A percentile compares a stretch with the other conserved stretches of the same genome.
These are phyloP conservation scores for Platynereis dumerilii DNA, from an alignment of 2,888 invertebrate species.

Conservation along the genomic window DNA sequence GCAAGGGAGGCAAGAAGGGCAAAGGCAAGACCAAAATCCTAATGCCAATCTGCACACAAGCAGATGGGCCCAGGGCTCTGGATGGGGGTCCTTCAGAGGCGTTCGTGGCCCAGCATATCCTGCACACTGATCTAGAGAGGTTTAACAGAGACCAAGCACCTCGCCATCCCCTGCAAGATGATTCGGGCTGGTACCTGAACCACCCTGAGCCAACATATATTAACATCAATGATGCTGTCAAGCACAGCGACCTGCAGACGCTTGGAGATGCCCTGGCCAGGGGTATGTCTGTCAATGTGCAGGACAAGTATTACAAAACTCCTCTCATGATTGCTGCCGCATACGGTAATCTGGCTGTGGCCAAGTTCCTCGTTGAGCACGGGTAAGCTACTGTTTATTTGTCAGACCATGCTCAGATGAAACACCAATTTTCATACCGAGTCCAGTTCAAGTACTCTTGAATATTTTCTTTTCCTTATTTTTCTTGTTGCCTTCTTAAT, in stretches of 20 bases:
- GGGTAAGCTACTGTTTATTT: too few species aligned
- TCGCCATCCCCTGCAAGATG: constrained; percentile 60
- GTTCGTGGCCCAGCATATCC: constrained; percentile 56
- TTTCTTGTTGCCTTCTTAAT: too few species aligned
- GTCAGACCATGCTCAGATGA: too few species aligned
- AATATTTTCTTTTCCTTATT: too few species aligned
- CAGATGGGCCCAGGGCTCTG: constrained; percentile 54
- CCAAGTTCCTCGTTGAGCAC: constrained; percentile 56
- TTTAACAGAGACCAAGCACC: constrained; percentile 61
- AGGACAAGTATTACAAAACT: constrained; percentile 63
- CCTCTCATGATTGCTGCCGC: constrained; percentile 62
- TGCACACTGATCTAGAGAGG: constrained; percentile 58
- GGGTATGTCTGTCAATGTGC: constrained; percentile 55
- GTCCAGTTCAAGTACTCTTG: too few species aligned
- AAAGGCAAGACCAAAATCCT: constrained; percentile 61
- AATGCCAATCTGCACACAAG: constrained; percentile 60
- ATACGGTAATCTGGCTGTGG: constrained; percentile 57
- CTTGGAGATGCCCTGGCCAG: constrained; percentile 52
- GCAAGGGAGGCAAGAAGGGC: constrained; percentile 45
- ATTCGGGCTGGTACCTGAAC: constrained; percentile 62
- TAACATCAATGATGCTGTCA: constrained; percentile 61
- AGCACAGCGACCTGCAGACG: constrained; percentile 58
- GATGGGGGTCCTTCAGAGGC: constrained; percentile 60
- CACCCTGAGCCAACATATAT: constrained; percentile 57
- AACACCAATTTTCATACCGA: too few species aligned